Conservation (phyloP, 2,113 vertebrate genomes). For the Typhlomys cinereus region DNA sequence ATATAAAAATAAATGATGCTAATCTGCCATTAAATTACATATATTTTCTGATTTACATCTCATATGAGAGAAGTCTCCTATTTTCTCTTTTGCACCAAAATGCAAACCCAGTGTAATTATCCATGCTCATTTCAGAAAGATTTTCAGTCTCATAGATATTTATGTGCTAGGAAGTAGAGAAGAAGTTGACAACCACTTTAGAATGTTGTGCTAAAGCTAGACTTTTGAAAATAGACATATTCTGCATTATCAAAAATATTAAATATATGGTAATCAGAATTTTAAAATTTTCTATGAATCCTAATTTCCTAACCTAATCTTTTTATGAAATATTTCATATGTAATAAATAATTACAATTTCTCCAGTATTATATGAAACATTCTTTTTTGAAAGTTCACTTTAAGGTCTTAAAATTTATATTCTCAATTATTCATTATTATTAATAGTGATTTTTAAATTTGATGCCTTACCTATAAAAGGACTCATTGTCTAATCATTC, state of each 20-base stretch:
- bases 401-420: background rate
- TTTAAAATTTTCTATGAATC: background rate
- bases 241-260: background rate
- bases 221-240: constrained; percentile 16
- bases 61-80: constrained; percentile 53
- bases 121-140: constrained; percentile 34
- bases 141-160: constrained; percentile 15
- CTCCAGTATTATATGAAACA: background rate
- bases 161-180: constrained; percentile 1
- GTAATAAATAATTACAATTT: background rate
- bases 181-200: background rate
- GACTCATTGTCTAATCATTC: background rate
- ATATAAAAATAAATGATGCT: constrained; percentile 82
- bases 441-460: background rate
- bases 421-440: constrained; percentile 27
- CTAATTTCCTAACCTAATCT: background rate
- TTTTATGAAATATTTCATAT: background rate
- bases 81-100: constrained; percentile 63
- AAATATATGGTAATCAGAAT: background rate
- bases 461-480: too few relatives aligned
- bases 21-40: constrained; percentile 74
- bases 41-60: constrained; percentile 75
- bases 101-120: constrained; percentile 29
- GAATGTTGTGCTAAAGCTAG: background rate
- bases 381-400: background rate